Base-by-base conservation (phyloP, 2,888 invertebrate genomes). In the Saturnia japonica region DNA sequence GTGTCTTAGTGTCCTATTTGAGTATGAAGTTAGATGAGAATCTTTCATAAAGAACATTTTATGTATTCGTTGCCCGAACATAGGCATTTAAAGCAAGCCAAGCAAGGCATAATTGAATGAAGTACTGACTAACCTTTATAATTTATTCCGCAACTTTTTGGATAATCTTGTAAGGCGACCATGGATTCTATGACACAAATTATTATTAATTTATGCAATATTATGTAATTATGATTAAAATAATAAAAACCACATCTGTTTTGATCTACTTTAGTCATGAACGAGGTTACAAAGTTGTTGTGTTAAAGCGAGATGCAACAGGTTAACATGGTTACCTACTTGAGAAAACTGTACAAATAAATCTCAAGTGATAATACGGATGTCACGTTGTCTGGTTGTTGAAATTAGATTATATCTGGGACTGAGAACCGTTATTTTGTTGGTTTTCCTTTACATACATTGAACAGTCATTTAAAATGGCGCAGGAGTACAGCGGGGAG, bases 291-390 rank as follows among this genome's bases (percentile, higher is more conserved):
- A 7, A 40, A 40, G 8, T 34, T 34, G 62, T 19, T 40, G 1
- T 40, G 19, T n/a, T 40, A n/a, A 19, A 64, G 19, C 64, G n/a
- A 64, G 40, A 34, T 64, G 64, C 64, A 74, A 66, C 72, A 72
- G 71, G 75, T 72, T 75, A 54, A 76, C 73, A 75, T 72, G 75
- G 75, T 76, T 74, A 78, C 75, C 75, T 47, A 77, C 60, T 72
- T 76, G 72, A 73, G 67, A 69, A 66, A 70, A 64, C 8, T 72
- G 67, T 64, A 68, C 75, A 76, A 68, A 77, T 51, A 68, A 67
- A 54, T 22, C 42, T 22, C 64, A 66, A 51, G 64, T 72, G 70
- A 28, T 51, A 75, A 75, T 71, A 9, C 16, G 16, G 0, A n/a
- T 51, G 67, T 72, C 77, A 77, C 74, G 77, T 74, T 42, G 22